Evolutionary conservation across 2,113 vertebrate genomes (phyloP).

Genomic region (Ciconia maguari): DNA sequence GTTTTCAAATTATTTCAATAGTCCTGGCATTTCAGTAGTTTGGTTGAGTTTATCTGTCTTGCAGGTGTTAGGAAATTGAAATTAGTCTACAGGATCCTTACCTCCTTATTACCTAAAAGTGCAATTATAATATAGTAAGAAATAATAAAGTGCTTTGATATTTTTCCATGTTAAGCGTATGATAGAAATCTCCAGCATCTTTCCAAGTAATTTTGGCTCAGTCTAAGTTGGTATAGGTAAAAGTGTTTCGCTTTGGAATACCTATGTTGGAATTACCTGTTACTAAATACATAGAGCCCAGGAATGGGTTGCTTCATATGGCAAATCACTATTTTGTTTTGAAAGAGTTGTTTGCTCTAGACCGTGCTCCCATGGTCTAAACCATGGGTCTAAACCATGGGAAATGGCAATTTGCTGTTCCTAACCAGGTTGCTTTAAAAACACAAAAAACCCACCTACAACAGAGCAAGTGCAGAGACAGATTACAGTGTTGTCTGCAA

Average conservation of each 20-base stretch:
- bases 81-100: background rate
- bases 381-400: background rate
- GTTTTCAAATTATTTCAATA: background rate
- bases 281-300: background rate
- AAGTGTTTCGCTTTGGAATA: background rate
- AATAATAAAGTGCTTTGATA: background rate
- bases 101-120: background rate
- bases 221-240: background rate
- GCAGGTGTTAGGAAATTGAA: background rate
- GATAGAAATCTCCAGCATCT: background rate
- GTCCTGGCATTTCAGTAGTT: background rate
- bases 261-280: background rate
- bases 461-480: background rate
- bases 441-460: background rate
- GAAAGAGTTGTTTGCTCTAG: background rate
- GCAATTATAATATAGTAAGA: background rate
- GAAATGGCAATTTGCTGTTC: background rate
- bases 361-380: background rate
- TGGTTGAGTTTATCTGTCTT: background rate
- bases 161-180: background rate
- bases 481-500: background rate
- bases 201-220: background rate
- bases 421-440: background rate
- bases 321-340: background rate
- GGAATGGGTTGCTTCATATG: background rate